phyloP scores from a whole-genome alignment of 2,113 vertebrate species.

The Corvus cornix region DNA sequence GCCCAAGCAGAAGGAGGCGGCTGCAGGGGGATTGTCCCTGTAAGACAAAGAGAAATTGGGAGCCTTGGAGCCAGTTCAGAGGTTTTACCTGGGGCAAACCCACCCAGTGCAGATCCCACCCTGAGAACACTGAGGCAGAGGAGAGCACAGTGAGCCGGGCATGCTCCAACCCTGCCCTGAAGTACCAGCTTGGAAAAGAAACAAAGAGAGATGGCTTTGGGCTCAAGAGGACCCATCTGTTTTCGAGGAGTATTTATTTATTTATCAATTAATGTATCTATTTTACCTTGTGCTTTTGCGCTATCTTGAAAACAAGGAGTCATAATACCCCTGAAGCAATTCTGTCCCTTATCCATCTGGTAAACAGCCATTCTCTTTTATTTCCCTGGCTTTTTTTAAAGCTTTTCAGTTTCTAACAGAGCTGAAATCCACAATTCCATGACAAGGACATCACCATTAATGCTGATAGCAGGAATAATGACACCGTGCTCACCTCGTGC shows the following conservation, averaged over 20 bases:
- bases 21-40: not conserved
- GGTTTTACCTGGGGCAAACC: not conserved
- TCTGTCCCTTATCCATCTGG: conserved; percentile 58
- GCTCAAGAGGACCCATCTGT: conserved; percentile 62
- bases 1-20: not conserved
- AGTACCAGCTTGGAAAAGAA: conserved; percentile 31
- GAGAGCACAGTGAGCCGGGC: not conserved
- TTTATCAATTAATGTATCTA: conserved; percentile 68
- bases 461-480: conserved; percentile 16
- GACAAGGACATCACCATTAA: conserved; percentile 50
- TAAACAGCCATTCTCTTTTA: conserved; percentile 49
- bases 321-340: conserved; percentile 33
- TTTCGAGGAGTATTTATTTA: conserved; percentile 56
- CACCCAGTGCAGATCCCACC: accelerated
- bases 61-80: not conserved
- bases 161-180: not conserved
- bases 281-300: conserved; percentile 41
- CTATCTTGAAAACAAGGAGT: conserved; percentile 45
- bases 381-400: not conserved
- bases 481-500: not conserved
- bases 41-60: accelerated
- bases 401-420: not conserved
- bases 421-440: conserved; percentile 10
- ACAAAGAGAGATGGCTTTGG: conserved; percentile 45
- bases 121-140: not conserved